Percentiles rank a stretch among this genome's conserved stretches.
phyloP scores from a whole-genome alignment of 1,140 invertebrate genomes.

The Acyrthosiphon pisum region DNA sequence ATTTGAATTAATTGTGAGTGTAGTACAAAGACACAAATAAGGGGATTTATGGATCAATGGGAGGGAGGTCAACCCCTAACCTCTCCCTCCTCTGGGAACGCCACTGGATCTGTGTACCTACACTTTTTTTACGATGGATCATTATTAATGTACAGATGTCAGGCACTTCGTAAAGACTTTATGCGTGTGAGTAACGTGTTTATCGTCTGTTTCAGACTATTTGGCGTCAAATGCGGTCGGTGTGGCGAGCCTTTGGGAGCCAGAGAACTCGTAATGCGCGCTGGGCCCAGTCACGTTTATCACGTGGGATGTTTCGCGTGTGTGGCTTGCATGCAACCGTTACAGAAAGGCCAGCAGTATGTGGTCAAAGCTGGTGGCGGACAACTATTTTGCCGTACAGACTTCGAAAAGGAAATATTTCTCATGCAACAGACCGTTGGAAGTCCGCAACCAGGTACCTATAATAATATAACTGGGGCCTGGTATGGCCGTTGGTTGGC shows the following conservation, averaged over 20 bases:
- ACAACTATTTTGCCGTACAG: constrained; percentile 90
- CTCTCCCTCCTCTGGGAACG: too few relatives aligned
- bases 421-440: constrained; percentile 74
- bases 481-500: too few relatives aligned
- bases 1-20: too few relatives aligned
- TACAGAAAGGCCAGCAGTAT: constrained; percentile 96
- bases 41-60: too few relatives aligned
- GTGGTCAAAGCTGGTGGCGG: constrained; percentile 89
- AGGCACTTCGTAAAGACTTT: neutral
- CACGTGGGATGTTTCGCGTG: constrained; percentile 92
- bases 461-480: neutral
- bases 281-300: constrained; percentile 77
- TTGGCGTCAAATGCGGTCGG: constrained; percentile 89
- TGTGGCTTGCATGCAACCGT: constrained; percentile 87
- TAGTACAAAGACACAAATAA: too few relatives aligned
- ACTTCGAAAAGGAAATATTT: constrained; percentile 92
- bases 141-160: neutral
- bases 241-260: constrained; percentile 88
- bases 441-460: constrained; percentile 41
- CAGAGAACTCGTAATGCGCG: constrained; percentile 92
- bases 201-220: constrained; percentile 74
- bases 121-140: neutral
- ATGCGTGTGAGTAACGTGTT: neutral
- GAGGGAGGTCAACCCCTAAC: too few relatives aligned
- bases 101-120: too few relatives aligned